phyloP scores from a whole-genome alignment of 2,888 invertebrate genomes.

The Pegoplata infirma region DNA sequence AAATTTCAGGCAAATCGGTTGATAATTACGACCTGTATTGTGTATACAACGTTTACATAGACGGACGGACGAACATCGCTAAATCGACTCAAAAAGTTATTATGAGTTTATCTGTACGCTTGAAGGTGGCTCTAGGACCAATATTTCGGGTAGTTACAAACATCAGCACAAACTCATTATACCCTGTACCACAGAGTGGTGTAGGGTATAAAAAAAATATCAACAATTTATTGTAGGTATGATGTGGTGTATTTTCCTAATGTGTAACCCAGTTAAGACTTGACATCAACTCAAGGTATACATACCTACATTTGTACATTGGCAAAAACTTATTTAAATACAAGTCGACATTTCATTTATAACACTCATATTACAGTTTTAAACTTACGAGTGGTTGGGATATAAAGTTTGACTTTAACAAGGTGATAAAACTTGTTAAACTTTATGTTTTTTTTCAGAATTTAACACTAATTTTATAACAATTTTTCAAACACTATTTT shows the following conservation, averaged over 20 bases:
- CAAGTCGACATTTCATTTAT: not conserved
- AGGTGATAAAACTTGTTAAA: not conserved
- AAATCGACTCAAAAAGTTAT: no score
- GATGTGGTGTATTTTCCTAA: not conserved
- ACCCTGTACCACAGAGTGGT: no score
- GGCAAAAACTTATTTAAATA: not conserved
- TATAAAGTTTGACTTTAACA: not conserved
- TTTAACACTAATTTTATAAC: not conserved
- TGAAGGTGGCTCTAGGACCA: no score
- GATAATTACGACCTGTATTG: no score
- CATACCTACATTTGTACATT: not conserved
- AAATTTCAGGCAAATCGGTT: no score
- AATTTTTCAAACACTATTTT: not conserved
- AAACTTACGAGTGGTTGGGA: not conserved
- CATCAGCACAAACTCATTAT: no score
- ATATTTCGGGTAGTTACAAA: no score
- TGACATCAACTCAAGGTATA: constrained; percentile 31
- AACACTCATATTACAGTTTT: not conserved
- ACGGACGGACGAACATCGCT: no score
- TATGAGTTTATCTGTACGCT: no score
- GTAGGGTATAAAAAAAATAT: not conserved
- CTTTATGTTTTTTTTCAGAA: no score
- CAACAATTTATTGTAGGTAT: not conserved
- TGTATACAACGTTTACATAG: no score
- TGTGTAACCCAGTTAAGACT: constrained; percentile 31